A percentile compares a stretch with the other conserved stretches of the same genome.
Conservation (phyloP, 2,797 vertebrate genomes). For the Chaunax sp. region DNA sequence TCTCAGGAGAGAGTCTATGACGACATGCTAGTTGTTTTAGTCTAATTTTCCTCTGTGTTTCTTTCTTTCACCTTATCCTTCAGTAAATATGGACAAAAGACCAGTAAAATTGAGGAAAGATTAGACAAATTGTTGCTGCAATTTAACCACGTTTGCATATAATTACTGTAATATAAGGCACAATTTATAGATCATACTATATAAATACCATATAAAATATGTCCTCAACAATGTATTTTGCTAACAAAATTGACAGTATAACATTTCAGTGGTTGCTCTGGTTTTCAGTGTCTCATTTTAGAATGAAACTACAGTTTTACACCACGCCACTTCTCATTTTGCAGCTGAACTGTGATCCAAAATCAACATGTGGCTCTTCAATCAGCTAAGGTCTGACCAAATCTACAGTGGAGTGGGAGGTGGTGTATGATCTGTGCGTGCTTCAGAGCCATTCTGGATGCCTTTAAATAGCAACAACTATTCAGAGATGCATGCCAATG, state of each 20-base stretch:
- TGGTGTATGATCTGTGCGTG: conserved; percentile 3
- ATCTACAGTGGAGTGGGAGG: conserved; percentile 12
- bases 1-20: no score
- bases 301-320: conserved; percentile 36
- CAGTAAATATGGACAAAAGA: background rate
- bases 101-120: background rate
- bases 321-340: conserved; percentile 35
- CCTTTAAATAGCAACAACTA: conserved; percentile 28
- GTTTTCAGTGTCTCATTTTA: conserved; percentile 22
- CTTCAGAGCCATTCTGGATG: background rate
- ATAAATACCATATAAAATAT: conserved; percentile 1
- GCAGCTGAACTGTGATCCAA: background rate
- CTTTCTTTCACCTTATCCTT: background rate
- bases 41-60: background rate
- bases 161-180: background rate
- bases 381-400: conserved; percentile 27
- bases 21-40: background rate
- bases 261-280: conserved; percentile 3
- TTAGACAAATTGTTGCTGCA: background rate
- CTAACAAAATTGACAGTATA: background rate
- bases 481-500: background rate
- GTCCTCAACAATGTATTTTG: background rate
- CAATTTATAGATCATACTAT: background rate
- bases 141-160: background rate
- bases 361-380: conserved; percentile 56